Conservation (phyloP, 2,888 invertebrate species). For the Brachyopa scutellaris region DNA sequence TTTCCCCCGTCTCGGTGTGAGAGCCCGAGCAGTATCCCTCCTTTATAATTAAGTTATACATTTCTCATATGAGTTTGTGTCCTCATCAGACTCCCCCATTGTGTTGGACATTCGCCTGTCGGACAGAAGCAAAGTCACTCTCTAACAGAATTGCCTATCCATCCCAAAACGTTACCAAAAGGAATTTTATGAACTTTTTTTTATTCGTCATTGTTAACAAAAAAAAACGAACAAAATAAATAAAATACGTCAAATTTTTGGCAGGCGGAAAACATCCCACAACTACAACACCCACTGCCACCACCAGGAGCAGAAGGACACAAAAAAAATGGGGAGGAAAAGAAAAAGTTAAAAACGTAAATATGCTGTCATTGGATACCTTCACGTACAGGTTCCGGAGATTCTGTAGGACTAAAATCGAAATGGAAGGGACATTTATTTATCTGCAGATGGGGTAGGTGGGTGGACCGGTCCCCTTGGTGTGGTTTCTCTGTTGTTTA, state of each 20-base stretch:
- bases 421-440: conserved; percentile 36
- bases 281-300: not conserved
- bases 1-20: not conserved
- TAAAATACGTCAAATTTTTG: conserved; percentile 34
- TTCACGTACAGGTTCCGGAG: conserved; percentile 34
- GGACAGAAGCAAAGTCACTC: conserved; percentile 10
- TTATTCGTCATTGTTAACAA: not conserved
- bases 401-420: conserved; percentile 22
- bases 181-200: conserved; percentile 20
- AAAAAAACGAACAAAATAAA: conserved; percentile 27
- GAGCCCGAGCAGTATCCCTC: not conserved
- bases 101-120: not conserved
- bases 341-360: conserved; percentile 19
- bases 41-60: conserved; percentile 42
- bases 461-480: not conserved
- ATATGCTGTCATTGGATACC: conserved; percentile 39
- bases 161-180: conserved; percentile 9
- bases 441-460: conserved; percentile 13
- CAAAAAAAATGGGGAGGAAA: not conserved
- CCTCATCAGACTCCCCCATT: conserved; percentile 22
- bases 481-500: conserved; percentile 14
- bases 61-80: conserved; percentile 15
- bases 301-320: not conserved
- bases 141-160: conserved; percentile 37
- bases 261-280: conserved; percentile 16